Percentiles rank a stretch among this genome's conserved stretches.
Conservation (phyloP, 2,888 invertebrate species). For the Clusia tigrina region DNA sequence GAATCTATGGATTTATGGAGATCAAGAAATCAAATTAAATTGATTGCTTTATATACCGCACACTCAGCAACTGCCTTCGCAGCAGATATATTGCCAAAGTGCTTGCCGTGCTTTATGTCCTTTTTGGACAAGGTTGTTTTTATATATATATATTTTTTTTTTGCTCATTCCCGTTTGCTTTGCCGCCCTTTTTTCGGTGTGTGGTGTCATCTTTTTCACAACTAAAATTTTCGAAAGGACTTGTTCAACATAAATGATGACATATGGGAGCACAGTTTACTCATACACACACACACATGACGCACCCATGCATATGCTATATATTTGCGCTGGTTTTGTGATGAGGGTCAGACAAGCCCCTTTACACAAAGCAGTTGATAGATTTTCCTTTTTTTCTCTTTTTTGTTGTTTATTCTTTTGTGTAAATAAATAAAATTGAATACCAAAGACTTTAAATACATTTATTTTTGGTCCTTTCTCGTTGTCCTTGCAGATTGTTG, state of each 20-base stretch:
- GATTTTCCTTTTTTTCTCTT: neutral
- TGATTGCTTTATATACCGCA: conserved; percentile 43
- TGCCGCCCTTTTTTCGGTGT: conserved; percentile 6
- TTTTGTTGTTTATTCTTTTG: too few relatives aligned
- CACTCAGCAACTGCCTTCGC: neutral
- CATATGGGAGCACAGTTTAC: conserved; percentile 43
- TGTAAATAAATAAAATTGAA: neutral
- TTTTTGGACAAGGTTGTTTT: conserved; percentile 1
- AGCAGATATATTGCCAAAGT: conserved; percentile 21
- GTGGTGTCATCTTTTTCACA: neutral
- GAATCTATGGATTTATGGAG: conserved; percentile 52
- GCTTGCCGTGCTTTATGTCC: conserved; percentile 1
- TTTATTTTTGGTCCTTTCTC: conserved; percentile 22
- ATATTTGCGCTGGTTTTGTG: neutral
- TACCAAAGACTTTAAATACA: neutral
- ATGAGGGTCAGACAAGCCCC: neutral
- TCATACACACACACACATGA: conserved; percentile 18
- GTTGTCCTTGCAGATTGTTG: conserved; percentile 76
- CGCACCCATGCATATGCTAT: neutral
- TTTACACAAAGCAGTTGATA: conserved; percentile 1
- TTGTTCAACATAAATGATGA: conserved; percentile 45
- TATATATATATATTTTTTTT: neutral
- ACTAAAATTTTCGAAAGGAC: conserved; percentile 7
- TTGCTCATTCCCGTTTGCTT: neutral
- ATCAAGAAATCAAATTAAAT: conserved; percentile 52